These are phyloP conservation scores for Salvelinus fontinalis DNA, from an alignment of 2,113 vertebrate genomes.

Conservation along the genomic window DNA sequence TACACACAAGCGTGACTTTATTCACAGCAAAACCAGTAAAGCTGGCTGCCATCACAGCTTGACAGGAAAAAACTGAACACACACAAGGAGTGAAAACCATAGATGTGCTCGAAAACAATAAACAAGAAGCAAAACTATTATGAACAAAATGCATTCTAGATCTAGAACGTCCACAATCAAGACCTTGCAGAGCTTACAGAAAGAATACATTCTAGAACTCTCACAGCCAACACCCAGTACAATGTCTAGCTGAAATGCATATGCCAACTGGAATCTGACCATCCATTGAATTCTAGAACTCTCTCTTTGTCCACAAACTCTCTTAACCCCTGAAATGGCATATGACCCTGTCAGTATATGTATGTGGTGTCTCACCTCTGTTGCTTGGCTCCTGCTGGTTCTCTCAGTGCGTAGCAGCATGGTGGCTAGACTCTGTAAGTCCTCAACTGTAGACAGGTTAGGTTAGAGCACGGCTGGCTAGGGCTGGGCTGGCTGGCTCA, in stretches of 20 bases:
- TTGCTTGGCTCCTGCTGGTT: conserved; percentile 43
- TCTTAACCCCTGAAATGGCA: not conserved
- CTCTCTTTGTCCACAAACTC: not conserved
- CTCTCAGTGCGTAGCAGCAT: conserved; percentile 61
- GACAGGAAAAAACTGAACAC: too few species aligned
- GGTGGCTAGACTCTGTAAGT: conserved; percentile 35
- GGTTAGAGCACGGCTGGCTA: not conserved
- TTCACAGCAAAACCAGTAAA: too few species aligned
- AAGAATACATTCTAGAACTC: conserved; percentile 1
- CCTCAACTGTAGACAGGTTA: conserved; percentile 32
- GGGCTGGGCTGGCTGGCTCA: conserved; percentile 22
- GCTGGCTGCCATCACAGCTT: too few species aligned
- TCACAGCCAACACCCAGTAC: not conserved
- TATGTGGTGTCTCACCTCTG: conserved; percentile 61
- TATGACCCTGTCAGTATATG: conserved; percentile 14
- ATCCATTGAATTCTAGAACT: not conserved
- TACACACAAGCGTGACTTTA: too few species aligned
- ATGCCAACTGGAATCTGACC: too few species aligned
- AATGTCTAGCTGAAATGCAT: too few species aligned
- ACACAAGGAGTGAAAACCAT: too few species aligned
- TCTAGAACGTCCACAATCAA: too few species aligned
- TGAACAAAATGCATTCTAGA: too few species aligned
- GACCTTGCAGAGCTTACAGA: not conserved
- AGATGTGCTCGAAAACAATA: too few species aligned
- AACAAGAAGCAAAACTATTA: too few species aligned